phyloP scores from a whole-genome alignment of 2,113 vertebrate species.

The Grammomys dolichurus region DNA sequence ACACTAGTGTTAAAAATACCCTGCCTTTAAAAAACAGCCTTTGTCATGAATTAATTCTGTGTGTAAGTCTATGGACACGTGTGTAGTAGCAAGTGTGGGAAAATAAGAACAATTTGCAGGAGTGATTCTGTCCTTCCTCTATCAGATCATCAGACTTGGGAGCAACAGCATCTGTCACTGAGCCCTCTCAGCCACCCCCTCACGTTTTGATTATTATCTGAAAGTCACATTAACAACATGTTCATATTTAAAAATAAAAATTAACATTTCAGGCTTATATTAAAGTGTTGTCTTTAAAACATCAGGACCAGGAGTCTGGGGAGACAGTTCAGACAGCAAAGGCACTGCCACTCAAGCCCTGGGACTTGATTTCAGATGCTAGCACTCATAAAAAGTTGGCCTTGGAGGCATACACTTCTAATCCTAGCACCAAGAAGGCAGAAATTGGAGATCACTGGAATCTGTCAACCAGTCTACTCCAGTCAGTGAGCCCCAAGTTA shows the following conservation, averaged over 20 bases:
- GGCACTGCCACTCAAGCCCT: background rate
- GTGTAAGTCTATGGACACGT: background rate
- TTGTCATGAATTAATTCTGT: background rate
- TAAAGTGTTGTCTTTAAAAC: slow-evolving; percentile 22
- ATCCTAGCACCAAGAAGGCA: background rate
- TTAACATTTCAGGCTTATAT: slow-evolving; percentile 38
- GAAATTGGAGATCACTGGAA: background rate
- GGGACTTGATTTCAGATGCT: background rate
- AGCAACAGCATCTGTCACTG: background rate
- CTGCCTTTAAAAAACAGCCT: background rate
- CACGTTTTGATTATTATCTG: background rate
- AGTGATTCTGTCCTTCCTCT: background rate
- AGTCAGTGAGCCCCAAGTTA: background rate
- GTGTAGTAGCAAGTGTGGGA: background rate
- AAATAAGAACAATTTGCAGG: background rate
- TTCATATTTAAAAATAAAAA: slow-evolving; percentile 49
- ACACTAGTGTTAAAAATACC: background rate
- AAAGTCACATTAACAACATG: background rate
- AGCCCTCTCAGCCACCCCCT: background rate
- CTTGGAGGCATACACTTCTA: background rate
- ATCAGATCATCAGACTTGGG: background rate
- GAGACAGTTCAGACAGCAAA: background rate
- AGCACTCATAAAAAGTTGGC: background rate
- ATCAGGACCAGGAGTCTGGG: background rate
- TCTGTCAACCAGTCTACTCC: background rate